These are phyloP conservation scores for Bubalus kerabau DNA, from an alignment of 2,113 vertebrate genomes.

Conservation along the genomic window DNA sequence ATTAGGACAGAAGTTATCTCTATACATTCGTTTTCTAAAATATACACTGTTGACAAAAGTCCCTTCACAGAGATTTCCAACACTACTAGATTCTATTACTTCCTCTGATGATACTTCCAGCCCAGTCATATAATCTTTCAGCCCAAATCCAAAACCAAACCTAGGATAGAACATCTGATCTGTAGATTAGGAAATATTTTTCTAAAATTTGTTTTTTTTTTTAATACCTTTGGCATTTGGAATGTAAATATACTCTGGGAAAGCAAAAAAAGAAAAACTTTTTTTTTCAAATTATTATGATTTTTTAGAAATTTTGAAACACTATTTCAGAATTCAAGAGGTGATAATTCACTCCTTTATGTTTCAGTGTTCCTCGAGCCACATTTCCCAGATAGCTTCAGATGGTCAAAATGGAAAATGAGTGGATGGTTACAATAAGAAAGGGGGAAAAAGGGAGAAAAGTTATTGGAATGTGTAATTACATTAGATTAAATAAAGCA, in stretches of 20 bases:
- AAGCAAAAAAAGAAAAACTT: fast-evolving
- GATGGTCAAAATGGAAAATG: background rate
- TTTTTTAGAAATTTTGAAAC: background rate
- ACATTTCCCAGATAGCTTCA: background rate
- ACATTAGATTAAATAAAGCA: background rate
- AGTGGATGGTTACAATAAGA: background rate
- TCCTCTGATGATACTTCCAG: background rate
- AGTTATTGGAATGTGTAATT: background rate
- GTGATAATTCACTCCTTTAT: background rate
- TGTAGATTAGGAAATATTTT: background rate
- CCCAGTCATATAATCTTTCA: background rate
- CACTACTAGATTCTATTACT: background rate
- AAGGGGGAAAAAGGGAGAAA: background rate
- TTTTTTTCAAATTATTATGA: background rate
- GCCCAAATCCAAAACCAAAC: background rate
- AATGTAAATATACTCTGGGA: background rate
- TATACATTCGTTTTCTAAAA: background rate
- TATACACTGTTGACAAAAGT: background rate
- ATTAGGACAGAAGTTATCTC: background rate
- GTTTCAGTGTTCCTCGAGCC: background rate
- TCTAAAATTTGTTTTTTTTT: background rate
- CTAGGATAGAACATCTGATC: background rate
- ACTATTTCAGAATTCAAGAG: background rate
- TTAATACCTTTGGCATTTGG: background rate
- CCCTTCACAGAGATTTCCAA: background rate